Base-by-base conservation (phyloP, 2,888 invertebrate genomes). In the Ptycholaimellus sp. region DNA sequence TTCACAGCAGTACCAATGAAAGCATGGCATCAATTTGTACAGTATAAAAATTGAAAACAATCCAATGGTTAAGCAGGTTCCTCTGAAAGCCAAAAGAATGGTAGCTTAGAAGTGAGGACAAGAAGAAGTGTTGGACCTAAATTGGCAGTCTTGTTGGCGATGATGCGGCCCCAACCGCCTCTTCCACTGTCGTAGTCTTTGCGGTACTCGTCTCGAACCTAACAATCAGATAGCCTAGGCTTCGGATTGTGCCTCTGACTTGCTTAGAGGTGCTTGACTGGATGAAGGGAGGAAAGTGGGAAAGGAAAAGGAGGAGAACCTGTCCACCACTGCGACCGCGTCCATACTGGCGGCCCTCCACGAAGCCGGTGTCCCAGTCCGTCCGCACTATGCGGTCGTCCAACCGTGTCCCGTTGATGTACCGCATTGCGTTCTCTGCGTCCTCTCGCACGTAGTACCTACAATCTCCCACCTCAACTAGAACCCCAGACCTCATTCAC, bases 311-410 rank as follows among this genome's bases (percentile, higher is more conserved):
- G 44, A 45, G 16, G 30, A 27, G 49, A 59, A 81, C 90, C 72
- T 93, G 93, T 53, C 96, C 96, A 37, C 96, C 96, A 51, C 80
- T 80, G 65, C 85, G 87, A 37, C 96, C 96, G 48, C 96, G 69
- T 21, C 96, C 96, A 65, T 80, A 96, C 59, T 96, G 96, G 48
- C 96, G 68, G 2, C 96, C 96, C 65, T 99, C 96, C 43, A 80
- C 71, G 61, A 96, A 99, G 2, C 96, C 96, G 23, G 90, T 90
- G 64, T 96, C 96, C 90, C 90, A 96, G 62, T 99, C 96, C 38
- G 85, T 82, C 52, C 96, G 70, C 32, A 99, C 80, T 43, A 90
- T 77, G 55, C 96, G 70, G 58, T 96, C 96, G 62, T 96, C 96
- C 35, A 96, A 65, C 2, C 54, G 68, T 1, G 93, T 93, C 1